A percentile compares a stretch with the other conserved stretches of the same genome.
Conservation (phyloP, 2,113 vertebrate species). For the Xenus cinereus region DNA sequence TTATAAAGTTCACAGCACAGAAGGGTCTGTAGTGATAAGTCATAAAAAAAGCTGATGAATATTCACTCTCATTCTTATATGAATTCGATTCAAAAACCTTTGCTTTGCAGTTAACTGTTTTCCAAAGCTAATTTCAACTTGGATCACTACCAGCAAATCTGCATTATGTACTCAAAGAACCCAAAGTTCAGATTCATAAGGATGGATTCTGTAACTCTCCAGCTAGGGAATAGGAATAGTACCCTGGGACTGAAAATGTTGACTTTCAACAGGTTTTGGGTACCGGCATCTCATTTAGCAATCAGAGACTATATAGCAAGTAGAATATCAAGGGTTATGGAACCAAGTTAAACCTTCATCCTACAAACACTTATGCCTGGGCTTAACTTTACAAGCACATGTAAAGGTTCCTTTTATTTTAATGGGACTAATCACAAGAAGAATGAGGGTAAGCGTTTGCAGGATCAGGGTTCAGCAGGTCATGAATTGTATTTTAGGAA, state of each 20-base stretch:
- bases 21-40: not conserved
- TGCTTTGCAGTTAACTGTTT: not conserved
- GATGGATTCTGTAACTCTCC: not conserved
- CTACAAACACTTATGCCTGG: not conserved
- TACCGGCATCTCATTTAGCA: not conserved
- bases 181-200: not conserved
- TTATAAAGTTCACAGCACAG: not conserved
- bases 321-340: not conserved
- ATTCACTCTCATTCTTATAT: not conserved
- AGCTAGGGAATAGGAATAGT: not conserved
- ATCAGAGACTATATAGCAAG: not conserved
- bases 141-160: not conserved
- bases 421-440: constrained; percentile 24
- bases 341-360: not conserved
- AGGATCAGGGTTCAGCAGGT: constrained; percentile 1
- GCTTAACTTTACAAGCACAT: constrained; percentile 36
- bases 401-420: constrained; percentile 29
- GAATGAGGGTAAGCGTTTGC: constrained; percentile 4
- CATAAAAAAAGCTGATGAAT: not conserved
- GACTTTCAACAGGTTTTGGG: not conserved
- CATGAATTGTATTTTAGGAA: not conserved
- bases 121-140: not conserved
- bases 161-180: not conserved
- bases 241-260: not conserved
- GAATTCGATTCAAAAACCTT: not conserved